Evolutionary conservation across 2,797 vertebrate species (phyloP), one percentile per base, ranked within the genome.

Genomic region (Cossypha heuglini): DNA sequence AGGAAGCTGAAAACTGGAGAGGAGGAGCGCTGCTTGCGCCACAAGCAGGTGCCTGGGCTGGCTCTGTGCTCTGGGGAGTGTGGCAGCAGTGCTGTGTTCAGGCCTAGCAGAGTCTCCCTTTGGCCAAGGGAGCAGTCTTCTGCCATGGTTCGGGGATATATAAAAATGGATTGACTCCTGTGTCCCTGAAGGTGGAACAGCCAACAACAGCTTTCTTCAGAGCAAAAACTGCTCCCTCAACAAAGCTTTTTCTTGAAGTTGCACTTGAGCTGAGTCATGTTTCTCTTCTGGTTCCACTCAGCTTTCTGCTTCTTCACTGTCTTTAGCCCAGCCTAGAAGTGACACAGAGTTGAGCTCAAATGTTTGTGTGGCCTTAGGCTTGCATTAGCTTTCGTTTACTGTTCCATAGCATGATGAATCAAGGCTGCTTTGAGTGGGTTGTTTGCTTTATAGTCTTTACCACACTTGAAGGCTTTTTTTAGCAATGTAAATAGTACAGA

Each of bases 41-140:
- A 98, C 66, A 96, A 98, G 84, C 99, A 99, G 98, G 99, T 99
- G 96, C n/a, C 46, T 43, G 3, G 19, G 51, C 63, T 29, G 22
- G 45, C 18, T 35, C 67, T 78, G 73, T n/a, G 52, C 61, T 80
- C 52, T 35, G 9, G 55, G 40, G 31, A 17, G n/a, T 3, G 67
- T 38, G 40, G 62, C 64, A 29, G 72, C 20, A 88, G 28, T 16
- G 20, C 12, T 48, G 18, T 59, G 8, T 28, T 83, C 2, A 69
- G 69, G 54, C 28, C 20, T 31, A 21, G 61, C 18, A 59, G n/a
- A 13, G 8, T 25, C 38, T 33, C 37, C 40, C 62, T 35, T 54
- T n/a, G 62, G 18, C 57, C 29, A 2, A 9, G 18, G 33, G 64
- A 80, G 35, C 49, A 83, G 37, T 38, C 33, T 51, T 45, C 26